phyloP scores from a whole-genome alignment of 2,888 invertebrate genomes.

The Caenorhabditis sp. region DNA sequence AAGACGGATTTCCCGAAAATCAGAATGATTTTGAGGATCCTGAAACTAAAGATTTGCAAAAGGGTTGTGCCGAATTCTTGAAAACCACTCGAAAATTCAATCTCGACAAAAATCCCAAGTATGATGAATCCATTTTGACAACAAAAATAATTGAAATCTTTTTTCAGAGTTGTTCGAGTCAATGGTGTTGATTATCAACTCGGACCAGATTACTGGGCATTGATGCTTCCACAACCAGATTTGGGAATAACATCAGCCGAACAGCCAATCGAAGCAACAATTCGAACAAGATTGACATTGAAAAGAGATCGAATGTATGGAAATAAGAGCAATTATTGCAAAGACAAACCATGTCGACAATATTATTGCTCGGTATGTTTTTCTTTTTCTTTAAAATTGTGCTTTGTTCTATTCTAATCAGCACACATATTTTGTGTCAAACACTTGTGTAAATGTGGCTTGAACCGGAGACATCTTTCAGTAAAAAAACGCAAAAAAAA shows the following conservation, averaged over 20 bases:
- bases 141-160: background rate
- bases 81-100: background rate
- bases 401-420: too few species aligned
- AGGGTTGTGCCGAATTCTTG: slow-evolving; percentile 7
- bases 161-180: background rate
- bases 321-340: slow-evolving; percentile 34
- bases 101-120: background rate
- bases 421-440: background rate
- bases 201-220: slow-evolving; percentile 29
- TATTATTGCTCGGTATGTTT: slow-evolving; percentile 28
- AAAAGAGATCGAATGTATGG: slow-evolving; percentile 18
- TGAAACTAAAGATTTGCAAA: background rate
- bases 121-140: background rate
- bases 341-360: slow-evolving; percentile 32
- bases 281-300: slow-evolving; percentile 13
- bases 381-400: background rate
- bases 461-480: too few species aligned
- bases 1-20: background rate
- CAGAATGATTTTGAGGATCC: background rate
- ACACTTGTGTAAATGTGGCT: too few species aligned
- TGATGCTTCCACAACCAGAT: slow-evolving; percentile 9
- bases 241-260: slow-evolving; percentile 1
- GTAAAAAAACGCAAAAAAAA: too few species aligned
- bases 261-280: slow-evolving; percentile 8
- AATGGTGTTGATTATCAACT: background rate